A percentile compares a stretch with the other conserved stretches of the same genome.
Conservation (phyloP, 1,140 invertebrate genomes). For the Tetragonula clypearis region DNA sequence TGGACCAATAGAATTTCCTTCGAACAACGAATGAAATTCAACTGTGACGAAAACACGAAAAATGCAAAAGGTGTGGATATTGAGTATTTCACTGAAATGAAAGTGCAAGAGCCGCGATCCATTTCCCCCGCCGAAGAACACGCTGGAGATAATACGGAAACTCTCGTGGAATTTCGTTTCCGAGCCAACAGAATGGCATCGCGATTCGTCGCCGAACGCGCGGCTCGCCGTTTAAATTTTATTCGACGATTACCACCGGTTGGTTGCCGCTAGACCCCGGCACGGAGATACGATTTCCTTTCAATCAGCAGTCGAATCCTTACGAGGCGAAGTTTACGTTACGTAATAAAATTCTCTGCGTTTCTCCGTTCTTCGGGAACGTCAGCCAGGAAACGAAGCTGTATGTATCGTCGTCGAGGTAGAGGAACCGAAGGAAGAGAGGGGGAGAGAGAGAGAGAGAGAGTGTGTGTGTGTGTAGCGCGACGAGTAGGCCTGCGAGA, state of each 20-base stretch:
- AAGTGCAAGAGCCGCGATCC: no score
- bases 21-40: no score
- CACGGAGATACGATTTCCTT: slow-evolving; percentile 67
- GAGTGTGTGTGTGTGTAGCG: background rate
- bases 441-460: background rate
- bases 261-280: slow-evolving; percentile 24
- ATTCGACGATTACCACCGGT: slow-evolving; percentile 53
- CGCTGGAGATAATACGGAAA: background rate
- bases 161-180: background rate
- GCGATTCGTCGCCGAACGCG: background rate
- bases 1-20: no score
- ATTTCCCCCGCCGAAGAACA: no score
- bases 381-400: slow-evolving; percentile 13
- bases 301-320: slow-evolving; percentile 69
- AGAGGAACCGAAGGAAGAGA: slow-evolving; percentile 5
- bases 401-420: slow-evolving; percentile 40
- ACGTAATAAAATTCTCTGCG: slow-evolving; percentile 64
- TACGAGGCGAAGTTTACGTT: slow-evolving; percentile 67
- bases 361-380: slow-evolving; percentile 14
- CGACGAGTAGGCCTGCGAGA: slow-evolving; percentile 58
- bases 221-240: slow-evolving; percentile 40
- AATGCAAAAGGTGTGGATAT: no score
- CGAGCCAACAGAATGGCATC: no score
- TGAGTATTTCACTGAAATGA: no score
- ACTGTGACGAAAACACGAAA: no score